Conservation (phyloP, 2,113 vertebrate species). For the Alligator sinensis region DNA sequence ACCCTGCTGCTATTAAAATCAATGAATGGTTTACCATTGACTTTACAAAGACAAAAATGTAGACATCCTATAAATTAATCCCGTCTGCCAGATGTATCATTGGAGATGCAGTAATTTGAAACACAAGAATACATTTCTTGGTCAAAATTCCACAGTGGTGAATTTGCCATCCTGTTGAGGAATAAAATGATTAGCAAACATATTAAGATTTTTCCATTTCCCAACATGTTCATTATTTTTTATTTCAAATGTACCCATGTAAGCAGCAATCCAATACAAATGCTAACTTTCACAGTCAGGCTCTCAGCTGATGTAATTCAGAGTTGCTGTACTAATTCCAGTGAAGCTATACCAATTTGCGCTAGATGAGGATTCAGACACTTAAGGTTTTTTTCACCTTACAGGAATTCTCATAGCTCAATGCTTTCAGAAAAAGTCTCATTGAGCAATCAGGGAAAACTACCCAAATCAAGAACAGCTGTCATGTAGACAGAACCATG, state of each 20-base stretch:
- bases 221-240: neutral
- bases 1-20: neutral
- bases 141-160: neutral
- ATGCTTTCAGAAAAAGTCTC: neutral
- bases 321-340: neutral
- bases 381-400: neutral
- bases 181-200: neutral
- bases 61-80: neutral
- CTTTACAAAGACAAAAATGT: neutral
- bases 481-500: neutral
- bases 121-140: neutral
- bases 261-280: neutral
- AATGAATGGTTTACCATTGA: neutral
- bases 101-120: neutral
- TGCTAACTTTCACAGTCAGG: neutral
- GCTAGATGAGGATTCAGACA: neutral
- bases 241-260: neutral
- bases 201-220: neutral
- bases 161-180: neutral
- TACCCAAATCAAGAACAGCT: neutral
- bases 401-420: neutral
- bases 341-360: neutral
- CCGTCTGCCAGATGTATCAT: neutral
- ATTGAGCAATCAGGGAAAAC: neutral
- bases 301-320: neutral